phyloP scores from a whole-genome alignment of 2,797 vertebrate genomes.

The Acanthopagrus latus region DNA sequence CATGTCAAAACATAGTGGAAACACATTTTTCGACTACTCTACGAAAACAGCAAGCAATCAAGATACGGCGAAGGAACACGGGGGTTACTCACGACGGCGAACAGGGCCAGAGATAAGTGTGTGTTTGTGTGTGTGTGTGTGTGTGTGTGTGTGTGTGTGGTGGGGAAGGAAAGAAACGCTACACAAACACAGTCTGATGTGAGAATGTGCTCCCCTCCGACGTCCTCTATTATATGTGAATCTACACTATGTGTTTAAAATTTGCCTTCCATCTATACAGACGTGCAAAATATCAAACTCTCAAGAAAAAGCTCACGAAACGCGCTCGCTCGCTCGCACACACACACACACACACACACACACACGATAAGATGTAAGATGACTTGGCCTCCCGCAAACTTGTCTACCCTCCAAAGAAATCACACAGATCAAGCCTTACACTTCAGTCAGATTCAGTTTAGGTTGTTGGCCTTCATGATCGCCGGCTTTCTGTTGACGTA shows the following conservation, averaged over 20 bases:
- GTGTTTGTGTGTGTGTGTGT: no score
- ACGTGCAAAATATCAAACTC: slow-evolving; percentile 79
- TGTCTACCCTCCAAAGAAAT: slow-evolving; percentile 44
- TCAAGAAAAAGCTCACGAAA: slow-evolving; percentile 64
- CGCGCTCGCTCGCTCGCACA: slow-evolving; percentile 7
- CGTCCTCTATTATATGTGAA: slow-evolving; percentile 51
- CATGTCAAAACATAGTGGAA: slow-evolving; percentile 69
- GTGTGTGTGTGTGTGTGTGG: not conserved
- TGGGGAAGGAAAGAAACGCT: slow-evolving; percentile 45
- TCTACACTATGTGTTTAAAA: slow-evolving; percentile 62
- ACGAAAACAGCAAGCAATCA: slow-evolving; percentile 69
- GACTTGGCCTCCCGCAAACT: slow-evolving; percentile 74
- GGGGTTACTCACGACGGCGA: slow-evolving; percentile 55
- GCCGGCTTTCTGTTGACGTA: slow-evolving; percentile 97
- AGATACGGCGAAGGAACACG: slow-evolving; percentile 61
- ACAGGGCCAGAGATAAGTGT: slow-evolving; percentile 71
- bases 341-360: slow-evolving; percentile 27
- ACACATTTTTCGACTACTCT: slow-evolving; percentile 63
- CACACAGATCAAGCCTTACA: slow-evolving; percentile 48
- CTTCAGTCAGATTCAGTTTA: slow-evolving; percentile 86
- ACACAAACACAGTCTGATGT: slow-evolving; percentile 61
- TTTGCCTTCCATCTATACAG: slow-evolving; percentile 67
- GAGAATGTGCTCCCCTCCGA: slow-evolving; percentile 58
- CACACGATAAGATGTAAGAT: slow-evolving; percentile 71
- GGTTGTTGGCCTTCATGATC: slow-evolving; percentile 94